Conservation (phyloP, 2,888 invertebrate genomes). For the Epinotia demarniana region DNA sequence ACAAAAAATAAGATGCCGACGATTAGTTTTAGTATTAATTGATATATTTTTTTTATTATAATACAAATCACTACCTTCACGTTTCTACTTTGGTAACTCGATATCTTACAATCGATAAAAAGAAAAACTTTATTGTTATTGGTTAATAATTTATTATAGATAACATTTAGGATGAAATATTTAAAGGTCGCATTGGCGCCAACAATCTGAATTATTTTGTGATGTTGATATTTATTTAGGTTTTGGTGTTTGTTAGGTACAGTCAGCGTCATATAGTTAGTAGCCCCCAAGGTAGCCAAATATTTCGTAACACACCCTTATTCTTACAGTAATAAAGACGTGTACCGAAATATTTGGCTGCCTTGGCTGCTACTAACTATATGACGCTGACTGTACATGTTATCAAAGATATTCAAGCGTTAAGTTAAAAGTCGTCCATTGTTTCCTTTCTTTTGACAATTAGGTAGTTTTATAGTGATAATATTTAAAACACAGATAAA, state of each 20-base stretch:
- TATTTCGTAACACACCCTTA: no score
- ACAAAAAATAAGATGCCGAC: neutral
- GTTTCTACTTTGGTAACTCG: constrained; percentile 26
- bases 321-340: no score
- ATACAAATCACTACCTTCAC: constrained; percentile 39
- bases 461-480: no score
- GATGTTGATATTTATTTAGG: constrained; percentile 51
- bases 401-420: neutral
- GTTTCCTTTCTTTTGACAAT: no score
- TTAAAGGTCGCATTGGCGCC: constrained; percentile 64
- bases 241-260: constrained; percentile 40
- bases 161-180: constrained; percentile 35
- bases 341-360: no score
- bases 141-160: constrained; percentile 36
- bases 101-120: constrained; percentile 40
- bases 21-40: constrained; percentile 1
- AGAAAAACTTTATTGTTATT: constrained; percentile 43
- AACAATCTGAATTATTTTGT: constrained; percentile 59
- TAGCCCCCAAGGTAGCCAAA: no score
- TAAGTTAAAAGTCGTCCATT: neutral
- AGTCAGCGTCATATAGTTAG: no score
- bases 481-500: no score
- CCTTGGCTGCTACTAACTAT: no score
- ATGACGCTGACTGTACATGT: no score
- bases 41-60: constrained; percentile 15